Evolutionary conservation across 2,888 invertebrate genomes (phyloP).

Genomic region (Falcaria lacertinaria): DNA sequence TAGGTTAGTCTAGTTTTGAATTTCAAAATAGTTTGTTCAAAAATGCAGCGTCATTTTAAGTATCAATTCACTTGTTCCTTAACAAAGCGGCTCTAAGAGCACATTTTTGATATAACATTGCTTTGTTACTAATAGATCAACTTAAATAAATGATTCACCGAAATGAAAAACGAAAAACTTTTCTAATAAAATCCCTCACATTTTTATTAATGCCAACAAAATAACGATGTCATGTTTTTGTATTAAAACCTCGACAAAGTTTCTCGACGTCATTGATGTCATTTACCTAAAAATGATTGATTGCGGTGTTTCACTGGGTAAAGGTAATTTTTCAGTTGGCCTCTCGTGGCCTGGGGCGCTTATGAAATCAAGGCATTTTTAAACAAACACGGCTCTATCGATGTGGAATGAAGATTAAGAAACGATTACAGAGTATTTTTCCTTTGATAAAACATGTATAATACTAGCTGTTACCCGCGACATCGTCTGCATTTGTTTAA

Average conservation of each 20-base stretch:
- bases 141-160: not conserved
- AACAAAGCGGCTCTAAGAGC: too few species aligned
- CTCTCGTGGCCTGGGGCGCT: not conserved
- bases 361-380: not conserved
- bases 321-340: constrained; percentile 17
- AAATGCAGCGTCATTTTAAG: too few species aligned
- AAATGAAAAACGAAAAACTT: not conserved
- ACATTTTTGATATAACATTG: not conserved
- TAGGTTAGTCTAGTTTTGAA: too few species aligned
- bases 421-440: too few species aligned
- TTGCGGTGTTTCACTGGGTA: constrained; percentile 16
- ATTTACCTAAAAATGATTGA: constrained; percentile 37
- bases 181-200: not conserved
- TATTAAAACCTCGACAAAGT: constrained; percentile 26
- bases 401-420: too few species aligned
- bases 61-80: too few species aligned
- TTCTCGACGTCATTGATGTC: constrained; percentile 21
- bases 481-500: too few species aligned
- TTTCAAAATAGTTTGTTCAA: too few species aligned
- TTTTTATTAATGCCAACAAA: constrained; percentile 16
- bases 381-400: not conserved
- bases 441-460: too few species aligned
- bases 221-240: constrained; percentile 35
- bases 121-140: not conserved
- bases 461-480: too few species aligned